These are phyloP conservation scores for Rhinatrema bivittatum DNA, from an alignment of 2,797 vertebrate genomes.

Conservation along the genomic window DNA sequence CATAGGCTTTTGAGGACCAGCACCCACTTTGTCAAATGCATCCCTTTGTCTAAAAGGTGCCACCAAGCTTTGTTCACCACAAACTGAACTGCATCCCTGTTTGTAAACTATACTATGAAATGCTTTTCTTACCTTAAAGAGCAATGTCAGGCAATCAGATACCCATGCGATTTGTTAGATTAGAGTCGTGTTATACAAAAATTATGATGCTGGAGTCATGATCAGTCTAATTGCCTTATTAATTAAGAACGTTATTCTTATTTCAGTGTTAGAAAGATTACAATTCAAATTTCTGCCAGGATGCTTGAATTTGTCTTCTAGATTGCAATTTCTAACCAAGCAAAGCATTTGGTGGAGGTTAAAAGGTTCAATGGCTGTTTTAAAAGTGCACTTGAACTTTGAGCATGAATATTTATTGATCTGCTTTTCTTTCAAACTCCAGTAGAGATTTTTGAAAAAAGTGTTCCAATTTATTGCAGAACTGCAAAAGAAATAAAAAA, in stretches of 20 bases:
- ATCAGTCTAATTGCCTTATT: slow-evolving; percentile 42
- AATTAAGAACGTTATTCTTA: slow-evolving; percentile 42
- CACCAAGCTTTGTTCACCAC: too few relatives aligned
- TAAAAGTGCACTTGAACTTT: slow-evolving; percentile 22
- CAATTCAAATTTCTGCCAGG: slow-evolving; percentile 22
- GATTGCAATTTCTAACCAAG: slow-evolving; percentile 13
- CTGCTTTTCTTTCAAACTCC: too few relatives aligned
- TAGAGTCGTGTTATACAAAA: slow-evolving; percentile 35
- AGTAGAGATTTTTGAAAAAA: too few relatives aligned
- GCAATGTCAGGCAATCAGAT: slow-evolving; percentile 5
- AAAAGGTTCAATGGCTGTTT: slow-evolving; percentile 29
- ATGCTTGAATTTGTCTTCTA: slow-evolving; percentile 27
- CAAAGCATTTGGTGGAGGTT: slow-evolving; percentile 34
- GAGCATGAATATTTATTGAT: slow-evolving; percentile 15
- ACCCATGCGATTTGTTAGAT: slow-evolving; percentile 1
- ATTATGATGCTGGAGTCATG: slow-evolving; percentile 22
- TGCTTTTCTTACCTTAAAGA: slow-evolving; percentile 26
- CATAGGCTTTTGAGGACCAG: too few relatives aligned
- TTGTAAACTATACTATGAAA: slow-evolving; percentile 20
- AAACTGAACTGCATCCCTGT: slow-evolving; percentile 7
- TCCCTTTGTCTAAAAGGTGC: too few relatives aligned
- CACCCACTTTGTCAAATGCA: too few relatives aligned
- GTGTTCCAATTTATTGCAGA: too few relatives aligned
- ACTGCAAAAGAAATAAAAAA: too few relatives aligned
- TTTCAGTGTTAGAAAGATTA: slow-evolving; percentile 33